phyloP scores from a whole-genome alignment of 2,888 invertebrate genomes.

The Cataglyphis altisquamis region DNA sequence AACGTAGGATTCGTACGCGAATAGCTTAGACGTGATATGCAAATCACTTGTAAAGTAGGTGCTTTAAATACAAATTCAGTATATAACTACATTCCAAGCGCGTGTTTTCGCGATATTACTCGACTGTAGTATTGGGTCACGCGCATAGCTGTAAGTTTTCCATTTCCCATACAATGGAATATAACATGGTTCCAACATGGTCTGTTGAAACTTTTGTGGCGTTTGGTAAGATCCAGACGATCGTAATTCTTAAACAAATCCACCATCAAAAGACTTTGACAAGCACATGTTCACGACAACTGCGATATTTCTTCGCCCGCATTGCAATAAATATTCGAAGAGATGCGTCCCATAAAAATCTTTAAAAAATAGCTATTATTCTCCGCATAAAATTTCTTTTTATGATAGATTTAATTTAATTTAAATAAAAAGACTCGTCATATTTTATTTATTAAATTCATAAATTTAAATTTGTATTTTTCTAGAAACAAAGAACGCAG shows the following conservation, averaged over 20 bases:
- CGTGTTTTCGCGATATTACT: background rate
- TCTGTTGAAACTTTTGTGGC: slow-evolving; percentile 1
- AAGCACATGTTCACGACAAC: background rate
- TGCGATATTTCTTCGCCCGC: background rate
- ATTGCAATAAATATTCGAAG: background rate
- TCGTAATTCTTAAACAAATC: slow-evolving; percentile 4
- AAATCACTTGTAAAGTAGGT: slow-evolving; percentile 63
- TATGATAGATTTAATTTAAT: slow-evolving; percentile 5
- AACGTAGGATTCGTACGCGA: slow-evolving; percentile 15
- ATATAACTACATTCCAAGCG: slow-evolving; percentile 54
- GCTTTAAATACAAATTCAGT: slow-evolving; percentile 52
- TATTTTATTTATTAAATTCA: background rate
- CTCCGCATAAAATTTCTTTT: background rate
- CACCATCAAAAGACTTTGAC: background rate
- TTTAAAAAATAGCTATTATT: background rate
- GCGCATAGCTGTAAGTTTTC: slow-evolving; percentile 27
- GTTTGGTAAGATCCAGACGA: slow-evolving; percentile 1
- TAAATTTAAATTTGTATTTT: background rate
- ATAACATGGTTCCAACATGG: background rate
- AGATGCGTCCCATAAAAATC: background rate
- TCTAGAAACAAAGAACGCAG: background rate
- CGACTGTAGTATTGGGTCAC: slow-evolving; percentile 36
- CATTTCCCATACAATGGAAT: slow-evolving; percentile 44
- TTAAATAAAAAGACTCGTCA: background rate
- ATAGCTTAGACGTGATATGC: slow-evolving; percentile 63